Conservation (phyloP, 2,113 vertebrate species). For the Xenotilapia caudafasciata region DNA sequence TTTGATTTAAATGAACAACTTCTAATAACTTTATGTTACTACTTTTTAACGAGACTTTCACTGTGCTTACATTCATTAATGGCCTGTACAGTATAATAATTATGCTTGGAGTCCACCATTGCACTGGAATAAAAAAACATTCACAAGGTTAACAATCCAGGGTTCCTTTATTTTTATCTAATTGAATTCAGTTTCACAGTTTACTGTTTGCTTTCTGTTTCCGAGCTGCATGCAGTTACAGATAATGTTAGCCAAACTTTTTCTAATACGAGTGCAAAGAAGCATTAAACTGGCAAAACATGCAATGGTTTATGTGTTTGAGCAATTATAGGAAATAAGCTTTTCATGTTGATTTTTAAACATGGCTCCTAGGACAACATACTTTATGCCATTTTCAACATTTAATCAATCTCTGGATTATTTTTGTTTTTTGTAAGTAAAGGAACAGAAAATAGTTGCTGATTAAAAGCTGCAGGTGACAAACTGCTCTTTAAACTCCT, state of each 20-base stretch:
- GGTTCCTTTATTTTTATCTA: background rate
- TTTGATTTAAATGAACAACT: background rate
- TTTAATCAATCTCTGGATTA: background rate
- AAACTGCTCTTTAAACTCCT: background rate
- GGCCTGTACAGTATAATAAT: background rate
- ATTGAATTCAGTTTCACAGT: background rate
- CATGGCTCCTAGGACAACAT: background rate
- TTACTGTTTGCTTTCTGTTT: background rate
- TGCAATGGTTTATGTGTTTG: background rate
- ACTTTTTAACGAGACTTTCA: background rate
- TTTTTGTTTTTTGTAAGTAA: background rate
- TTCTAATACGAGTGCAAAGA: background rate
- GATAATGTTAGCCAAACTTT: background rate
- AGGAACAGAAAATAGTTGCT: background rate
- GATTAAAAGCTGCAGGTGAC: background rate
- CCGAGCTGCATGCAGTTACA: background rate
- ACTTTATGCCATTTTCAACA: background rate
- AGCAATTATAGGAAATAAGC: background rate
- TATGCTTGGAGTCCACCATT: background rate
- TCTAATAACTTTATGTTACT: background rate
- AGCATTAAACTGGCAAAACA: background rate
- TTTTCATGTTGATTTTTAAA: background rate
- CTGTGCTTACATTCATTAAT: background rate
- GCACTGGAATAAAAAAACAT: background rate
- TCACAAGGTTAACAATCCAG: background rate